Evolutionary conservation across 2,888 invertebrate species (phyloP), one percentile per base, ranked within the genome.

Genomic region (Vannuccia rotundouncinata): DNA sequence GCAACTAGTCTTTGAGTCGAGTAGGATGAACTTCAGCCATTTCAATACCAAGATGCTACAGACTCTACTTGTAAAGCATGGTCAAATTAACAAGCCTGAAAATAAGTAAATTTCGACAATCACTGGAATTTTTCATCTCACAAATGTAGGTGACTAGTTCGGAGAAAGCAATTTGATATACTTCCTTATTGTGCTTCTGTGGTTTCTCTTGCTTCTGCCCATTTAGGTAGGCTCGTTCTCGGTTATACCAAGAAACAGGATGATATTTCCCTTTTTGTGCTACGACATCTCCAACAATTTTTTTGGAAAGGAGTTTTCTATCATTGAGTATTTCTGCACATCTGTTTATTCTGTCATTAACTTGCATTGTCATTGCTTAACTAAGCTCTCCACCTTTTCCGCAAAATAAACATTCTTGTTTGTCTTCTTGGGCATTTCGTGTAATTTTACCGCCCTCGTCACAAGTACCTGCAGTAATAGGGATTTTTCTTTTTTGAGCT

Each of bases 351-450:
- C 22, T 73, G 2, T 73, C 74, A 73, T n/a, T 73, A 5, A 73
- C 2, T n/a, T 73, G 5, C 74, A 73, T 13, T 73, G 74, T 73
- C 74, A 73, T 73, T 13, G 74, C 74, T 73, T 73, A 22, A 13
- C 74, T 73, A 5, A 73, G 29, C 2, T 73, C 45, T 13, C 27
- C 74, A 13, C 22, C 74, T 22, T 28, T 28, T 22, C 22, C 74
- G 22, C 74, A 73, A 73, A 22, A 73, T 5, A 45, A 45, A 17
- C 45, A 45, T 45, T 45, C 45, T n/a, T n/a, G n/a, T 59, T 59
- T n/a, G 59, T 13, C 59, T 59, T 13, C 13, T 59, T 59, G 13
- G 13, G 59, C 13, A 59, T 59, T 13, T 13, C 59, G 13, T 59
- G 59, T 13, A 59, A 5, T 45, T 5, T 45, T 45, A 22, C 5